These are phyloP conservation scores for Echinometra lucunter DNA, from an alignment of 53 echinoderm and acorn worm genomes.

Conservation along the genomic window DNA sequence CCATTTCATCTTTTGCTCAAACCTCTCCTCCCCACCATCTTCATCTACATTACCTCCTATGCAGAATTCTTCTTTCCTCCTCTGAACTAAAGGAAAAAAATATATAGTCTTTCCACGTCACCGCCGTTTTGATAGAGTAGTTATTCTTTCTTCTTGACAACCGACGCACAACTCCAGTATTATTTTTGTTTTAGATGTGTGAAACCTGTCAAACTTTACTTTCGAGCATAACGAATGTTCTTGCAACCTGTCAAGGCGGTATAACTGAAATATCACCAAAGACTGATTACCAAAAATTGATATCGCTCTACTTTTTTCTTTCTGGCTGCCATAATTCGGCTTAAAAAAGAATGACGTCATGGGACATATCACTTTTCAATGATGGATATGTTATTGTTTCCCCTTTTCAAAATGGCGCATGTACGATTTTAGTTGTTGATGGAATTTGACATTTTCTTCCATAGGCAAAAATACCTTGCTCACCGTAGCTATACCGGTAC, in stretches of 20 bases:
- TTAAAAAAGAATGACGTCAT: background rate
- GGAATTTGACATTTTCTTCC: no score
- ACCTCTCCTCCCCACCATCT: background rate
- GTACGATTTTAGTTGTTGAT: background rate
- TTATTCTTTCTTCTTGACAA: constrained; percentile 2
- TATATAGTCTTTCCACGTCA: background rate
- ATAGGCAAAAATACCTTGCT: no score
- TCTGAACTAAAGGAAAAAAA: background rate
- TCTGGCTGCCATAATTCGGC: background rate
- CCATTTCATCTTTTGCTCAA: background rate
- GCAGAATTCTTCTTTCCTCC: background rate
- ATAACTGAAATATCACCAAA: background rate
- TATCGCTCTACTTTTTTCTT: background rate
- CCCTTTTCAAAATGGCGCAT: background rate
- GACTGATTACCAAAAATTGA: no score
- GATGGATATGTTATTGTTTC: background rate
- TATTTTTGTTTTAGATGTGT: background rate
- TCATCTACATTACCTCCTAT: background rate
- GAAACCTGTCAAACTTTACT: background rate
- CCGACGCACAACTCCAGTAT: background rate
- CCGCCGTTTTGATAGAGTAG: constrained; percentile 4
- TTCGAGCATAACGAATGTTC: background rate
- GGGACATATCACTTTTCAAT: no score
- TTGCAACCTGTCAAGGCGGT: background rate
- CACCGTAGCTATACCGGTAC: no score